phyloP scores from a whole-genome alignment of 2,797 vertebrate genomes.

The Chaetophractus vellerosus region DNA sequence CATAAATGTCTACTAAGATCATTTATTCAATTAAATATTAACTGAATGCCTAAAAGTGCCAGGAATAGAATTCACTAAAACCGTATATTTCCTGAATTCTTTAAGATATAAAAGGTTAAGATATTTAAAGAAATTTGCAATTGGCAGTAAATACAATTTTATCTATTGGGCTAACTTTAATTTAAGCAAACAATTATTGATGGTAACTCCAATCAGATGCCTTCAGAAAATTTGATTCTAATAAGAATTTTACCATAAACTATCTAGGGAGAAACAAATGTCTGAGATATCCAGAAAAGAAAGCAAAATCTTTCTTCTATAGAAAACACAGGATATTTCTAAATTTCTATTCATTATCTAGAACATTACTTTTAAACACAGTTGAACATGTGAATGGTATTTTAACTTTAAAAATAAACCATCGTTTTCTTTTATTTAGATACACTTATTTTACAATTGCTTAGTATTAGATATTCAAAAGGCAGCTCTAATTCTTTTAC shows the following conservation, averaged over 20 bases:
- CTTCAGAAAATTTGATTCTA: slow-evolving; percentile 42
- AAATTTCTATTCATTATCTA: slow-evolving; percentile 25
- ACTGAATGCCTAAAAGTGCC: not conserved
- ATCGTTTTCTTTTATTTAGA: slow-evolving; percentile 41
- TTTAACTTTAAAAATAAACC: slow-evolving; percentile 26
- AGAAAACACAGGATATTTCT: slow-evolving; percentile 8
- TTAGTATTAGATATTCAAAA: slow-evolving; percentile 37
- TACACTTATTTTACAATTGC: not conserved
- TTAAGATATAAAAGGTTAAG: not conserved
- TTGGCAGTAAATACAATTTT: not conserved
- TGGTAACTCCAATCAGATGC: not conserved
- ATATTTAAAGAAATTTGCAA: not conserved
- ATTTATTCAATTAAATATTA: not conserved
- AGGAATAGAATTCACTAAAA: not conserved
- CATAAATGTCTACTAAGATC: not conserved
- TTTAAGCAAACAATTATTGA: not conserved
- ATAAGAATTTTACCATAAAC: slow-evolving; percentile 27
- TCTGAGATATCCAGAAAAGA: slow-evolving; percentile 43
- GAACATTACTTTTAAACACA: not conserved
- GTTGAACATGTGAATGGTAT: not conserved
- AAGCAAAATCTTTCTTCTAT: slow-evolving; percentile 1
- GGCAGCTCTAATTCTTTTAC: slow-evolving; percentile 10
- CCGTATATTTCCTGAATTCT: not conserved
- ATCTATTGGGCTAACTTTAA: not conserved
- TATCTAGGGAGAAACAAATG: not conserved